Percentiles rank a stretch among this genome's conserved stretches.
These are phyloP conservation scores for Gorsachius magnificus DNA, from an alignment of 2,797 vertebrate species.

Conservation along the genomic window DNA sequence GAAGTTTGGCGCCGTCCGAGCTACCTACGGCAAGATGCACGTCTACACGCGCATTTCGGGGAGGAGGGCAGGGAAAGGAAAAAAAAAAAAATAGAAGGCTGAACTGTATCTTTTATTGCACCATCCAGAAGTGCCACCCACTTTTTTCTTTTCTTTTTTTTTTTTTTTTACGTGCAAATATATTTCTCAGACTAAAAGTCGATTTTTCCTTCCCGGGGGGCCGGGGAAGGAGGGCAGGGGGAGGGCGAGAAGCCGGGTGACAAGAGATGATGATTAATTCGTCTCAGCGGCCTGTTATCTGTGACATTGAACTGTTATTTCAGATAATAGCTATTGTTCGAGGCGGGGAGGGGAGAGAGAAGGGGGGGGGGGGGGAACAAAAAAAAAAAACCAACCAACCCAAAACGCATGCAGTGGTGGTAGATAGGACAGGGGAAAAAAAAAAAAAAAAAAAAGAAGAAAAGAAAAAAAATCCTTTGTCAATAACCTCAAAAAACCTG, in stretches of 20 bases:
- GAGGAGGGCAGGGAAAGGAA: background rate
- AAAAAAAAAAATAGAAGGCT: background rate
- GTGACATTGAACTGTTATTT: slow-evolving; percentile 94
- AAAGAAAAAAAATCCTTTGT: slow-evolving; percentile 82
- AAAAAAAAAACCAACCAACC: slow-evolving; percentile 65
- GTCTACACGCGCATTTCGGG: background rate
- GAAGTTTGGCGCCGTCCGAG: background rate
- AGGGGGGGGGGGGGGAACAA: background rate
- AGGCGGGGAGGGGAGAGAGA: background rate
- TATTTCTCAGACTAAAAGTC: slow-evolving; percentile 56
- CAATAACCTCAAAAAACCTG: slow-evolving; percentile 80
- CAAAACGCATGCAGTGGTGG: slow-evolving; percentile 20
- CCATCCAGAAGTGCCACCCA: background rate
- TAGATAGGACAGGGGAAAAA: slow-evolving; percentile 87
- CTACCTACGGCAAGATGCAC: background rate
- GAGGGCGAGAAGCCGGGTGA: slow-evolving; percentile 51
- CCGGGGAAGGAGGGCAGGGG: background rate
- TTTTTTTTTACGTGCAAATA: slow-evolving; percentile 9
- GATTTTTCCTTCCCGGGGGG: slow-evolving; percentile 44
- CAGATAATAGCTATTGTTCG: slow-evolving; percentile 94
- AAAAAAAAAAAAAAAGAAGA: slow-evolving; percentile 72
- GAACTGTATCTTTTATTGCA: background rate
- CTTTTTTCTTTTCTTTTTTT: background rate
- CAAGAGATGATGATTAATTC: slow-evolving; percentile 89
- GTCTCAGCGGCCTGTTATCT: slow-evolving; percentile 81